Evolutionary conservation across 2,888 invertebrate genomes (phyloP).

Genomic region (Trichogramma dendrolimi): DNA sequence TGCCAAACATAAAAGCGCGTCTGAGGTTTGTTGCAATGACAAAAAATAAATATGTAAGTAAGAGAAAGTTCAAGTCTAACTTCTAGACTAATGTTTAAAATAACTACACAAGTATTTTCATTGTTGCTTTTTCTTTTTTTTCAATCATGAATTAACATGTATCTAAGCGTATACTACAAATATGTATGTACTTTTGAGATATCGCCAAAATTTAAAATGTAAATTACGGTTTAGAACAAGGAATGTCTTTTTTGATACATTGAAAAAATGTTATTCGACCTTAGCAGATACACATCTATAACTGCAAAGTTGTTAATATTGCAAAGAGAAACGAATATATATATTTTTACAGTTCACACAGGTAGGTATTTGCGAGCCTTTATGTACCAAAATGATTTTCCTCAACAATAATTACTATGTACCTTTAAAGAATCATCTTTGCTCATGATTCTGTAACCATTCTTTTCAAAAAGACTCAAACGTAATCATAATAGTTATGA

Average conservation of each 20-base stretch:
- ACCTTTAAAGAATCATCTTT: slow-evolving; percentile 1
- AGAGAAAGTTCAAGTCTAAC: too few species aligned
- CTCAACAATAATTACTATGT: slow-evolving; percentile 1
- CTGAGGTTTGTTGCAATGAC: not conserved
- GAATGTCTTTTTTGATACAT: slow-evolving; percentile 6
- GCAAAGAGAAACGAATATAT: not conserved
- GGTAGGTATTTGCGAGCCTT: slow-evolving; percentile 4
- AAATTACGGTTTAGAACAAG: not conserved
- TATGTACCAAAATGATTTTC: slow-evolving; percentile 6
- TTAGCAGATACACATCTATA: not conserved
- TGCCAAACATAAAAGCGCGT: slow-evolving; percentile 1
- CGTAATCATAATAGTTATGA: too few species aligned
- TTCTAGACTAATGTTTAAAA: too few species aligned
- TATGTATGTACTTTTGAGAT: not conserved
- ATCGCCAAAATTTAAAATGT: not conserved
- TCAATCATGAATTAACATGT: not conserved
- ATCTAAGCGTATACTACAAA: too few species aligned
- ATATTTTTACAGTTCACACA: slow-evolving; percentile 14
- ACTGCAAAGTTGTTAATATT: slow-evolving; percentile 12
- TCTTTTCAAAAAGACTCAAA: too few species aligned
- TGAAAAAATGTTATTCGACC: not conserved
- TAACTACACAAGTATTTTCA: too few species aligned
- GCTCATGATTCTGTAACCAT: too few species aligned
- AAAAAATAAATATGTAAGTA: not conserved
- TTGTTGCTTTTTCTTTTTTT: not conserved